Evolutionary conservation across 1,140 invertebrate genomes (phyloP).

Genomic region (Caenorhabditis latens): DNA sequence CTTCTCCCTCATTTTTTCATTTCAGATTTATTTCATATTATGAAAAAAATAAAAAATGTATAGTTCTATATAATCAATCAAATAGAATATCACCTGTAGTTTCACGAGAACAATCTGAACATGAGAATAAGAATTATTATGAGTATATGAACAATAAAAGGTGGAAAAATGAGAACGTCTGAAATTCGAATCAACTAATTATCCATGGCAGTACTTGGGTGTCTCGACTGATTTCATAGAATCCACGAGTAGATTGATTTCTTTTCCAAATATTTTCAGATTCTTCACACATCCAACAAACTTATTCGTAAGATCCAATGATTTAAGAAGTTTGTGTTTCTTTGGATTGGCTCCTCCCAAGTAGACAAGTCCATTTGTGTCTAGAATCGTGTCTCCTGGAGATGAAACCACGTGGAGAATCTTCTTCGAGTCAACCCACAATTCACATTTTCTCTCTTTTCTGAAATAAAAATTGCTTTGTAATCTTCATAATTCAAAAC

Average conservation of each 20-base stretch:
- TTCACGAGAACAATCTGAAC: conserved; percentile 32
- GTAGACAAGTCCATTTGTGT: conserved; percentile 60
- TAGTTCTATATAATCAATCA: conserved; percentile 1
- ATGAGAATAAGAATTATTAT: background rate
- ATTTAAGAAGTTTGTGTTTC: conserved; percentile 36
- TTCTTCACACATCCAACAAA: conserved; percentile 29
- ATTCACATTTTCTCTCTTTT: conserved; percentile 37
- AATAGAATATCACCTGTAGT: conserved; percentile 22
- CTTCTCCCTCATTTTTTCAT: background rate
- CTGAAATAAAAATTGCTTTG: conserved; percentile 20
- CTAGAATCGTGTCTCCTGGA: conserved; percentile 55
- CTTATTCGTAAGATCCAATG: background rate
- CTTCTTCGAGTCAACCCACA: conserved; percentile 49
- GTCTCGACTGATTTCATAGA: conserved; percentile 18
- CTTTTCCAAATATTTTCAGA: conserved; percentile 5
- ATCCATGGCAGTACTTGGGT: conserved; percentile 33
- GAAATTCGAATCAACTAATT: background rate
- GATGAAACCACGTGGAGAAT: conserved; percentile 51
- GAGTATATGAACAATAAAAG: background rate
- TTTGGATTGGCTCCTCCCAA: conserved; percentile 53
- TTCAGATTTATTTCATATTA: conserved; percentile 27
- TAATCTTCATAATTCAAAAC: background rate
- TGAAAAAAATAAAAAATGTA: conserved; percentile 5
- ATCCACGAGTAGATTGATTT: conserved; percentile 11
- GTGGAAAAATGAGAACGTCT: background rate